Evolutionary conservation across 2,113 vertebrate genomes (phyloP), one percentile per base, ranked within the genome.

Genomic region (Morone saxatilis): DNA sequence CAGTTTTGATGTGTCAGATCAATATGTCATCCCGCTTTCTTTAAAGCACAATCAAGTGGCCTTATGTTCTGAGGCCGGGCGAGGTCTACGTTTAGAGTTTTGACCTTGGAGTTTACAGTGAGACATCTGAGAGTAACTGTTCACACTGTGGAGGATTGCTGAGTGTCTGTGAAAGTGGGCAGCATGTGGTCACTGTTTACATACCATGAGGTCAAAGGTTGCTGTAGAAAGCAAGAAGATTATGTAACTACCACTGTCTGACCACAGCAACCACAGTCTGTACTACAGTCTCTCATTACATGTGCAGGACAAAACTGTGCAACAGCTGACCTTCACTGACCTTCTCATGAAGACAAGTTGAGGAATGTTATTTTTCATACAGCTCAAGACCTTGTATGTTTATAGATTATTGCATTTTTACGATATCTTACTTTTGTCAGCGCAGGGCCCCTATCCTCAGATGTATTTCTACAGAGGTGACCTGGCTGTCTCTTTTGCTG

Each of bases 381-480:
- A 53, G 40, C 17, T 41, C n/a, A 11, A 45, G 6, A 65, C 0
- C 66, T 7, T 0, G 0, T 12, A 36, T 36, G 4, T 2, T 74
- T 40, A n/a, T 12, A 36, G 5, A 68, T 67, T 14, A n/a, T 3
- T 22, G 6, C 10, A 22, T 67, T 71, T 41, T 47, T 25, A 7
- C 59, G 7, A 14, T 19, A 51, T 71, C 36, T 63, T 1, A 53
- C 66, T 20, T 53, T 59, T 56, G 7, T 68, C 17, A 73, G 7
- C 61, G 19, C 48, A 63, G 36, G 11, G 59, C 43, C 41, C 48
- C 19, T 81, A 5, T 71, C 82, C 48, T 68, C 40, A 43, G 38
- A 62, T 60, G 48, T 20, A 45, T 11, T 65, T 22, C 69, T 60
- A 80, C 69, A 89, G 88, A 90, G 90, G 92, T 92, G 87, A 91